Evolutionary conservation across 2,797 vertebrate genomes (phyloP), one percentile per base, ranked within the genome.

Genomic region (Microhierax caerulescens): DNA sequence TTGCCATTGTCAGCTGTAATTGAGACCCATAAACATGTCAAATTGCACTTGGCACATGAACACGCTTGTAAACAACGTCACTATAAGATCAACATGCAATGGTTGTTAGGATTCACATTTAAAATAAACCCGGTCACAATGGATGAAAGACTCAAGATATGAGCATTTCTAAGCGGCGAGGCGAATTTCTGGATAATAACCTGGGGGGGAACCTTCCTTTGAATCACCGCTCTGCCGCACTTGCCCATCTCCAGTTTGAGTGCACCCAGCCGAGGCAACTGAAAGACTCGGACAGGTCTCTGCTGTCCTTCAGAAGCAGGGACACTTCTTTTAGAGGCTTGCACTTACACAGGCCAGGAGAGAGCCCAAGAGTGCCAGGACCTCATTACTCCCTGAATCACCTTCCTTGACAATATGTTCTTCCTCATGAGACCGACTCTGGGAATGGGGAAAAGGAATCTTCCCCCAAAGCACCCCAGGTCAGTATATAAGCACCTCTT

Each of bases 1-100:
- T 96, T 97, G 45, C 83, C 91, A 73, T 96, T 37, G 50, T 97
- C 97, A 67, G 95, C 97, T 98, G 95, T 53, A 97, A 97, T 77
- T 2, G 48, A 82, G 95, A 97, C 32, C 84, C 37, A 69, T 12
- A 93, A 92, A 73, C 27, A 84, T 9, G 69, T 98, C 87, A 98
- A 77, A 91, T 7, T 39, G 65, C 43, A 86, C 60, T 74, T 83
- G 82, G 57, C 64, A 93, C 22, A 39, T 68, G 68, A 82, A 18
- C 16, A 76, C 20, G 54, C 54, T 86, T 65, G 80, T 23, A 90
- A 93, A 65, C 61, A 95, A 57, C 0, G 1, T 39, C 56, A 82
- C 47, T 25, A 1, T 8, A 72, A 53, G 21, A 79, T 54, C 53
- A 88, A 39, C 48, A 83, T 75, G 64, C 68, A 90, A 21, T 2